A percentile compares a stretch with the other conserved stretches of the same genome.
These are phyloP conservation scores for Poeciliopsis retropinna DNA, from an alignment of 2,113 vertebrate species.

Conservation along the genomic window DNA sequence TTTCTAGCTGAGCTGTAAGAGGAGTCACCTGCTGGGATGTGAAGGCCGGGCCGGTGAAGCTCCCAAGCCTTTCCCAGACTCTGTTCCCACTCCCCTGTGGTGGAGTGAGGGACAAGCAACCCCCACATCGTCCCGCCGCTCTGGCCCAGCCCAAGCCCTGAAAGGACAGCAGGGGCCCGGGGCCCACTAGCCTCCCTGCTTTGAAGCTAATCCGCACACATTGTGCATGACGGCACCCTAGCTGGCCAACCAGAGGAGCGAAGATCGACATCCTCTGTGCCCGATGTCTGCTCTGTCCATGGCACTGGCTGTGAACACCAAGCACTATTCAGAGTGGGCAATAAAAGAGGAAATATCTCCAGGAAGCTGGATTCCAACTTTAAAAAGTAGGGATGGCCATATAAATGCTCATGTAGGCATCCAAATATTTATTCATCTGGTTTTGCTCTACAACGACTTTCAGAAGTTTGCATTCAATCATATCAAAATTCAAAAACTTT, in stretches of 20 bases:
- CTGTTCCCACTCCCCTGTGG: conserved; percentile 89
- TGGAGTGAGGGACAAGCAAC: conserved; percentile 79
- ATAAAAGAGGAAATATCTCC: conserved; percentile 90
- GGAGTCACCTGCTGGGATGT: conserved; percentile 78
- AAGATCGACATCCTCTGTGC: conserved; percentile 51
- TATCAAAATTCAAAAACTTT: no score
- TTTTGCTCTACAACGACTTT: conserved; percentile 70
- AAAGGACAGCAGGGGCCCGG: conserved; percentile 86
- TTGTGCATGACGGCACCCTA: conserved; percentile 97
- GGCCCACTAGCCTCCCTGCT: conserved; percentile 86
- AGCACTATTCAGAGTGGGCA: conserved; percentile 92
- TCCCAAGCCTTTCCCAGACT: conserved; percentile 89
- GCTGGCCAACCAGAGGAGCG: conserved; percentile 87
- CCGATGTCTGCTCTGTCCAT: conserved; percentile 45
- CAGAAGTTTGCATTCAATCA: no score
- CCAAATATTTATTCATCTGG: conserved; percentile 86
- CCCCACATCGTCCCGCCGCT: conserved; percentile 79
- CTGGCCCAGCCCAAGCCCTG: conserved; percentile 83
- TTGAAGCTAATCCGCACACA: conserved; percentile 97
- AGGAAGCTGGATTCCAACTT: conserved; percentile 86
- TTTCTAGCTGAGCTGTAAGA: conserved; percentile 31
- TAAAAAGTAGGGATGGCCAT: conserved; percentile 83
- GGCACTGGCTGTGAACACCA: conserved; percentile 39
- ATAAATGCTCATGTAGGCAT: conserved; percentile 88
- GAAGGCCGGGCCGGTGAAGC: conserved; percentile 52